Evolutionary conservation across 2,888 invertebrate genomes (phyloP), one percentile per base, ranked within the genome.

Genomic region (Seladonia tumulorum): DNA sequence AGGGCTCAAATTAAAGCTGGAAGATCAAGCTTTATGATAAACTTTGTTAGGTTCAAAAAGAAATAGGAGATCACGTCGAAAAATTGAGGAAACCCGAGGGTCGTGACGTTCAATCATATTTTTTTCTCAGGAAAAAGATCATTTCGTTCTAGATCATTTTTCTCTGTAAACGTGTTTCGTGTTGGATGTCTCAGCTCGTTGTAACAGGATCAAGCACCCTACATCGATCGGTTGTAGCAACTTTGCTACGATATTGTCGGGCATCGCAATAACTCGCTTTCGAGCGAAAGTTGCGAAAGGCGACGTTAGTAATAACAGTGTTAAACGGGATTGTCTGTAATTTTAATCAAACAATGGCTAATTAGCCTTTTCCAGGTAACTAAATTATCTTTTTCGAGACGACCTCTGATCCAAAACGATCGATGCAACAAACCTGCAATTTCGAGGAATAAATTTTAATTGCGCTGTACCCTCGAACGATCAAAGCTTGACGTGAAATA

Each of bases 171-270:
- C 25, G 29, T 29, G 68, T 39, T 79, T 49, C 73, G 35, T 63
- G 63, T 25, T 18, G 39, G n/a, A 63, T 25, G 8, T 63, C 73
- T 73, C n/a, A 39, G 35, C 72, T 53, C 29, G 63, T 70, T 75
- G 77, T 79, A 79, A 72, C 60, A 72, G 5, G 29, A 60, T 60
- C n/a, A 8, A 25, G 39, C 70, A 57, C 53, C 53, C 81, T 75
- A 70, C 76, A 82, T 77, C 79, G 60, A 79, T 87, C 45, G 66
- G 45, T 78, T 77, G 29, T 35, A 66, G 71, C 71, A 80, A 82
- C 77, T 82, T 81, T 76, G 73, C 78, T 49, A 76, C 70, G 29
- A 29, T 68, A 53, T 79, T 76, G 71, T 60, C 49, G 66, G 49
- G n/a, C 22, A 35, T 4, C 71, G 60, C 73, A 83, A 47, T 63